Evolutionary conservation across 2,888 invertebrate genomes (phyloP).

Genomic region (Dryomyza anilis): DNA sequence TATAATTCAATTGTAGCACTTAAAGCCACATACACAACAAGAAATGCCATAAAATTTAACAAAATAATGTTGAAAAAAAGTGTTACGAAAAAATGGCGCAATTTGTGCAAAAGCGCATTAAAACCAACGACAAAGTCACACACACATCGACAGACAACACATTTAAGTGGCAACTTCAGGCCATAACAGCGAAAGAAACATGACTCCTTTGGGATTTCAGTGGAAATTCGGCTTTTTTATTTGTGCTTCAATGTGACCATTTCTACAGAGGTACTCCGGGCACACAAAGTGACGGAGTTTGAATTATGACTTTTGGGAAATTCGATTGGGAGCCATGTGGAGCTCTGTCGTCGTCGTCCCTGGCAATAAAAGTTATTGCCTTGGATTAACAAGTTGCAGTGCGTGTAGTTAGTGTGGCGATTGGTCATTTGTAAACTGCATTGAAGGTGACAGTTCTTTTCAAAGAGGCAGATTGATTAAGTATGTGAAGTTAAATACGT

Average conservation of each 20-base stretch:
- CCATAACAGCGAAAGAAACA: conserved; percentile 4
- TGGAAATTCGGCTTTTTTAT: background rate
- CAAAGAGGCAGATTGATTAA: too few relatives aligned
- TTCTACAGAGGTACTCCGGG: background rate
- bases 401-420: background rate
- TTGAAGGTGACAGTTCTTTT: too few relatives aligned
- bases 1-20: too few relatives aligned
- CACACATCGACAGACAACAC: background rate
- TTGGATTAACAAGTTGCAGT: conserved; percentile 5
- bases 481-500: too few relatives aligned
- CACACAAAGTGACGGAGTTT: conserved; percentile 1
- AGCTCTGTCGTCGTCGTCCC: background rate
- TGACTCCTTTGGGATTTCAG: background rate
- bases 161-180: background rate
- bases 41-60: too few relatives aligned
- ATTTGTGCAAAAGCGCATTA: background rate
- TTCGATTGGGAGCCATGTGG: conserved; percentile 1
- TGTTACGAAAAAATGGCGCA: too few relatives aligned
- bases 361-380: conserved; percentile 15
- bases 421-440: background rate
- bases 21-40: too few relatives aligned
- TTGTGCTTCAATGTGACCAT: background rate
- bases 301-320: conserved; percentile 15
- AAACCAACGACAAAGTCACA: background rate
- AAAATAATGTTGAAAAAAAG: too few relatives aligned